Evolutionary conservation across 2,113 vertebrate species (phyloP).

Genomic region (Rana temporaria): DNA sequence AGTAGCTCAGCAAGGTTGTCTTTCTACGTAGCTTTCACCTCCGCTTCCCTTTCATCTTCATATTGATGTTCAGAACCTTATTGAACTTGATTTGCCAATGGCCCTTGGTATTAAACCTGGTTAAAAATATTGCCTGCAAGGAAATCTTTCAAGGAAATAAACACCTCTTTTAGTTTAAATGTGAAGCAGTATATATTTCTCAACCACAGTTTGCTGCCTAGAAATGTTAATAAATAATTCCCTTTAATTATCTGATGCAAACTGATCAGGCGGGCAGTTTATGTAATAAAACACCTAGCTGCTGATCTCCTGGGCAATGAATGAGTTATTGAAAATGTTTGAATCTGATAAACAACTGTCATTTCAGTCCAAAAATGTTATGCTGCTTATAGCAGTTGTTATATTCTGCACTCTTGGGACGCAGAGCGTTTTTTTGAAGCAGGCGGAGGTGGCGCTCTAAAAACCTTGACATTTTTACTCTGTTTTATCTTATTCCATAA

Average conservation of each 20-base stretch:
- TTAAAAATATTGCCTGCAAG: slow-evolving; percentile 1
- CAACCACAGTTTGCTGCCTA: slow-evolving; percentile 12
- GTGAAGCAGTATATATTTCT: slow-evolving; percentile 10
- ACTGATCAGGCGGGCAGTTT: slow-evolving; percentile 34
- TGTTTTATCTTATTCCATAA: too few species aligned
- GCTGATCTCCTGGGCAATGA: slow-evolving; percentile 27
- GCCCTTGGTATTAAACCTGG: not conserved
- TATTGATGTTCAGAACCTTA: not conserved
- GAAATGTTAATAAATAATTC: slow-evolving; percentile 49
- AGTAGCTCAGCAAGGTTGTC: too few species aligned
- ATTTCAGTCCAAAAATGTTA: slow-evolving; percentile 51
- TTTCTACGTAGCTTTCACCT: too few species aligned
- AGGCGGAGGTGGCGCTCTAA: too few species aligned
- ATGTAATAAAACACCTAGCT: slow-evolving; percentile 34
- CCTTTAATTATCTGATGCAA: slow-evolving; percentile 49
- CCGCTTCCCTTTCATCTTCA: not conserved
- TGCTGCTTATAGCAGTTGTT: slow-evolving; percentile 45
- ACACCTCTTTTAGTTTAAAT: slow-evolving; percentile 12
- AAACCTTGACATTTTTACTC: too few species aligned
- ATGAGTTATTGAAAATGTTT: slow-evolving; percentile 47
- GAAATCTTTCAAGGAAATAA: not conserved
- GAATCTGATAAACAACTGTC: slow-evolving; percentile 55
- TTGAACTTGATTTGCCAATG: not conserved
- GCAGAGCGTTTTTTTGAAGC: slow-evolving; percentile 10
- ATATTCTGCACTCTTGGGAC: slow-evolving; percentile 23